Base-by-base conservation (phyloP, 2,113 vertebrate genomes). In the Phyllostomus discolor region DNA sequence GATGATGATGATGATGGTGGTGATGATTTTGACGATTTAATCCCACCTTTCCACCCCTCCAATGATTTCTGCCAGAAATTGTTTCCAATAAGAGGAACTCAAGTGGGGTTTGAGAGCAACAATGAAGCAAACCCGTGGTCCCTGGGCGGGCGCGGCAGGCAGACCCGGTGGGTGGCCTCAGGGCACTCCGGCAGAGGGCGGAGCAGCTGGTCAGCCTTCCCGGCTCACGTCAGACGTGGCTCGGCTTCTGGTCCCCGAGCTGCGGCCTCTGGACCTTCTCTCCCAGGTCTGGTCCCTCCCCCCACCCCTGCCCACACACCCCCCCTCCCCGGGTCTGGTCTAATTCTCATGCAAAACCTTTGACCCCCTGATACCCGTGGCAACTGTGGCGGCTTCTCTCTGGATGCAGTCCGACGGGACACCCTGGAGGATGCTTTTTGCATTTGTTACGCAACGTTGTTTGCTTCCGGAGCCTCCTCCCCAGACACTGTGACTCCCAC, bases 371-470 rank as follows among this genome's bases (percentile, higher is more conserved):
- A 15, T 33, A 46, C 79, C 20, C 12, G 17, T 33, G 31, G 33
- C 81, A 22, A 28, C 15, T 10, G 35, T 15, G 35, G 7, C 15
- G 59, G 81, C 11, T n/a, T 19, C 4, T 50, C 10, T 84, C 52
- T 33, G 2, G 41, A 20, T 15, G 2, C 66, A 59, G 8, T 20
- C 38, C 3, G 19, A 38, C 1, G 2, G 11, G 2, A 7, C 8
- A 10, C 1, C 50, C 22, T 7, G 1, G 59, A n/a, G 26, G 48
- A 28, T 0, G 26, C 5, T 59, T 2, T 54, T 19, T n/a, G 24
- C 54, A 14, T 15, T 38, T 15, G 0, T n/a, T 2, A 3, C 38
- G 38, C 38, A 11, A 12, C n/a, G 11, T 15, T 50, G 38, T 48
- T 54, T 3, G 79, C 83, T 46, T 17, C 41, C 35, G 10, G 17